Conservation (phyloP, 2,797 vertebrate species). For the Danio jaintianensis region DNA sequence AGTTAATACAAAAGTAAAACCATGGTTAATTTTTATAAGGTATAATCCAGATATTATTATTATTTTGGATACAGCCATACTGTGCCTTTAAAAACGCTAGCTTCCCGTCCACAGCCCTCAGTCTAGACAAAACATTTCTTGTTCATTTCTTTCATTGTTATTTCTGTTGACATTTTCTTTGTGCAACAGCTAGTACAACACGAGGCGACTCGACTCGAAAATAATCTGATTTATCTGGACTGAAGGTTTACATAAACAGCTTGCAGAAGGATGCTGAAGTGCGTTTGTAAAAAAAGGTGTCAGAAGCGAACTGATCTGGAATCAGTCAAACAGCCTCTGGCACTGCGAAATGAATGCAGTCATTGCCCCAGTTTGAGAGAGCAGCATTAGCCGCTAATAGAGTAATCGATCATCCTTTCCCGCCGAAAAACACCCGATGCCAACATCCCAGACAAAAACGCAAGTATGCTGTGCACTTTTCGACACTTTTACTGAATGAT, state of each 20-base stretch:
- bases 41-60: too few relatives aligned
- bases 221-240: conserved; percentile 14
- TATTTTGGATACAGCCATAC: too few relatives aligned
- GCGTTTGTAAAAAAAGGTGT: conserved; percentile 23
- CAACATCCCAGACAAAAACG: not conserved
- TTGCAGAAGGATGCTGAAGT: conserved; percentile 38
- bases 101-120: not conserved
- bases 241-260: conserved; percentile 19
- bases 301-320: conserved; percentile 21
- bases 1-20: too few relatives aligned
- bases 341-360: conserved; percentile 22
- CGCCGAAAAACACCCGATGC: not conserved
- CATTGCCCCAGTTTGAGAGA: conserved; percentile 29
- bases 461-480: not conserved
- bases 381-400: conserved; percentile 20
- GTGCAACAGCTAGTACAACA: not conserved
- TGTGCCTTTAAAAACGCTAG: not conserved
- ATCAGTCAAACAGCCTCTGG: conserved; percentile 26
- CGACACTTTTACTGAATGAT: conserved; percentile 4
- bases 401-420: conserved; percentile 29
- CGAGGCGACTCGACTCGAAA: not conserved
- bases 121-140: not conserved
- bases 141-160: not conserved
- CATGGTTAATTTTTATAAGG: too few relatives aligned
- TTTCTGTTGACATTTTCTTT: not conserved